Evolutionary conservation across 2,888 invertebrate genomes (phyloP).

Genomic region (Harmothoe impar): DNA sequence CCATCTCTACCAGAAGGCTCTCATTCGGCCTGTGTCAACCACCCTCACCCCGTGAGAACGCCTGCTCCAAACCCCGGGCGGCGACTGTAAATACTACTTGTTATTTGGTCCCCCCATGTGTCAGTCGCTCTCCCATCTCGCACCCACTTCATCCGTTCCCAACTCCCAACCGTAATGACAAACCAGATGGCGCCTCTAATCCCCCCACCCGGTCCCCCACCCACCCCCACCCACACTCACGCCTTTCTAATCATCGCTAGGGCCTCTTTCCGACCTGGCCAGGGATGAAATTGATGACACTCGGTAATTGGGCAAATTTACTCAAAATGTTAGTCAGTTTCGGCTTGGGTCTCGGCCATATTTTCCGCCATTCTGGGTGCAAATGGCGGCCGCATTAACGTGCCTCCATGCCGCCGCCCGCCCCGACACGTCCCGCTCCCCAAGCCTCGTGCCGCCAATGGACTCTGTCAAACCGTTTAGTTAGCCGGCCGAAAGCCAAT

Average conservation of each 20-base stretch:
- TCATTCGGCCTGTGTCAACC: too few relatives aligned
- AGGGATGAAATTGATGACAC: conserved; percentile 62
- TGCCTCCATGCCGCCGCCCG: conserved; percentile 37
- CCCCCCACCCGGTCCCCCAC: not conserved
- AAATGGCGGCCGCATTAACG: conserved; percentile 55
- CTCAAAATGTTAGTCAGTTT: conserved; percentile 54
- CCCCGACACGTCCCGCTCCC: not conserved
- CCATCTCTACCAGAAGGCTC: too few relatives aligned
- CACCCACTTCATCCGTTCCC: too few relatives aligned
- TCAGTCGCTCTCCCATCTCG: not conserved
- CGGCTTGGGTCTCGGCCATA: not conserved
- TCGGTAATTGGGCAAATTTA: conserved; percentile 59
- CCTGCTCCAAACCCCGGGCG: conserved; percentile 1
- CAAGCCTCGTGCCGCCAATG: conserved; percentile 3
- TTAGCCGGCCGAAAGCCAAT: conserved; percentile 52
- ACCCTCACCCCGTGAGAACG: conserved; percentile 45
- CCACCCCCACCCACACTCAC: too few relatives aligned
- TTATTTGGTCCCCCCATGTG: not conserved
- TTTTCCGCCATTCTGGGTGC: conserved; percentile 52
- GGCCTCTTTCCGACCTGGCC: conserved; percentile 52
- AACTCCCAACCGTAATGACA: not conserved
- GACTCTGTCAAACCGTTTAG: conserved; percentile 56
- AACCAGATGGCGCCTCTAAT: conserved; percentile 57
- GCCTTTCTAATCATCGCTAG: conserved; percentile 46
- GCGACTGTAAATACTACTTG: conserved; percentile 19